Conservation (phyloP, 2,113 vertebrate species). For the Zootoca vivipara region DNA sequence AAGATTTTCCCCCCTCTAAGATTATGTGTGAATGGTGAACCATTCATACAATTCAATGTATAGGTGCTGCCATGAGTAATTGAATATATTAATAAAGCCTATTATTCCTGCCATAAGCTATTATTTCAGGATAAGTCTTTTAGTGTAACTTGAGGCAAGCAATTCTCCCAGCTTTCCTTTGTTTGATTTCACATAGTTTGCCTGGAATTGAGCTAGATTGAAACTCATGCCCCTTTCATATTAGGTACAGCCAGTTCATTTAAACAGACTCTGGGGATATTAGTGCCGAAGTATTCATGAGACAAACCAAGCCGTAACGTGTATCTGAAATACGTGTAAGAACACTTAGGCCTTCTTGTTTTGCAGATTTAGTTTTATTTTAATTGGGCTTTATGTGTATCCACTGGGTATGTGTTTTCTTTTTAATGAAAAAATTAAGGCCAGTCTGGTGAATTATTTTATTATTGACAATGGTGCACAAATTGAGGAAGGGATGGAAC, state of each 20-base stretch:
- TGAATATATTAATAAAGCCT: not conserved
- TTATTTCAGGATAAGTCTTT: not conserved
- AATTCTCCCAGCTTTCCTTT: not conserved
- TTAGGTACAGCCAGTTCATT: not conserved
- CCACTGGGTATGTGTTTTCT: not conserved
- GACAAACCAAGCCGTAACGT: not conserved
- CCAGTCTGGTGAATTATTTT: not conserved
- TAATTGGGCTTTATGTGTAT: not conserved
- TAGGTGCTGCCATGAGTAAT: not conserved
- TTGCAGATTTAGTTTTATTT: not conserved
- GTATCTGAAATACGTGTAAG: not conserved
- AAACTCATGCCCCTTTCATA: slow-evolving; percentile 4
- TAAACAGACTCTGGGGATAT: not conserved
- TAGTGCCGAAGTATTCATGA: not conserved
- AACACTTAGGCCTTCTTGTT: not conserved
- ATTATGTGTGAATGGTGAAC: not conserved
- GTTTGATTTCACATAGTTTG: not conserved
- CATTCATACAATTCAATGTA: not conserved
- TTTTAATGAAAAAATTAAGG: slow-evolving; percentile 8
- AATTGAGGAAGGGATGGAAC: not conserved
- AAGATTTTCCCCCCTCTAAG: not conserved
- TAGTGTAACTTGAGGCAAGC: not conserved
- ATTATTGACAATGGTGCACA: not conserved
- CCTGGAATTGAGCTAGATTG: not conserved
- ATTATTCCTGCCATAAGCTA: not conserved